phyloP scores from a whole-genome alignment of 2,888 invertebrate genomes.

The Cephus pygmeus region DNA sequence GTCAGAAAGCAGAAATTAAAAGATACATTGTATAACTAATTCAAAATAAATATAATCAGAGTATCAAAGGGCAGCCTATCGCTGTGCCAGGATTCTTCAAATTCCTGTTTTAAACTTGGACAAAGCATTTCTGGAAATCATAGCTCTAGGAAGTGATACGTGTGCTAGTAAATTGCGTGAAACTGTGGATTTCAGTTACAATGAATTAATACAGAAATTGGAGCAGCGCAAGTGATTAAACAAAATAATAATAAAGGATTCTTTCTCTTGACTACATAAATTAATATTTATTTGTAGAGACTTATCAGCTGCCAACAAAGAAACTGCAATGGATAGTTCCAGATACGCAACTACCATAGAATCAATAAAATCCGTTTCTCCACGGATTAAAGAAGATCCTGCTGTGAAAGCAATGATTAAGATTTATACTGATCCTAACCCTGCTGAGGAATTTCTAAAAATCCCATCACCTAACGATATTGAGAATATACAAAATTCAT shows the following conservation, averaged over 20 bases:
- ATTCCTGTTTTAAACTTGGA: conserved; percentile 46
- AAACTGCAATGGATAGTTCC: background rate
- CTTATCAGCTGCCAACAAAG: background rate
- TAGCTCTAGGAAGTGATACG: conserved; percentile 34
- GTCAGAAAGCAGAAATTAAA: background rate
- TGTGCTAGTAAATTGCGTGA: conserved; percentile 38
- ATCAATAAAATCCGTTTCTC: background rate
- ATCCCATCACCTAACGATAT: conserved; percentile 33
- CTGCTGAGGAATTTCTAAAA: conserved; percentile 26
- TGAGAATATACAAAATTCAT: conserved; percentile 37
- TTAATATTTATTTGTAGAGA: background rate
- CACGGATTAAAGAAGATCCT: background rate
- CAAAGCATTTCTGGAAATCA: conserved; percentile 40
- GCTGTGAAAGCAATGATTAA: conserved; percentile 1
- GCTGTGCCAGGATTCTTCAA: conserved; percentile 56
- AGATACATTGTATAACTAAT: background rate
- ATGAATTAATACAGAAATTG: conserved; percentile 24
- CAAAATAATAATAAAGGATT: background rate
- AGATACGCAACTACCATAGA: background rate
- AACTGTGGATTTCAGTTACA: conserved; percentile 43
- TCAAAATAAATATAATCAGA: conserved; percentile 37
- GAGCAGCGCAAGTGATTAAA: conserved; percentile 12
- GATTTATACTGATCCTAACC: conserved; percentile 19
- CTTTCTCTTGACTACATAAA: background rate
- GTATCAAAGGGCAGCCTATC: conserved; percentile 68